Evolutionary conservation across 1,140 invertebrate species (phyloP), one percentile per base, ranked within the genome.

Genomic region (Copidosoma floridanum): DNA sequence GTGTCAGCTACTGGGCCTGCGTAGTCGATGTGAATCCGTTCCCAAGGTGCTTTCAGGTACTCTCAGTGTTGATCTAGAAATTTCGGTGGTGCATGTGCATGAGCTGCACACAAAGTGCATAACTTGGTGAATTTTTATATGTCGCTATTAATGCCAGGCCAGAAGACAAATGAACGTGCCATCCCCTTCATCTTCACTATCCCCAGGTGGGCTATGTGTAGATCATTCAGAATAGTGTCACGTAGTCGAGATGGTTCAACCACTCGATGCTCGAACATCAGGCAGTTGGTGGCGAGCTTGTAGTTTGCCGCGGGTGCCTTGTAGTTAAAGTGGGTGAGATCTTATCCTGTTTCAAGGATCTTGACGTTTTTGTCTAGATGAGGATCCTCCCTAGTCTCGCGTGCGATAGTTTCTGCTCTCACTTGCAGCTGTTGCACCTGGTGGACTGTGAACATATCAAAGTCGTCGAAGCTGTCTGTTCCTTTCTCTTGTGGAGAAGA

Each of bases 121-220:
- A 35, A 48, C 14, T 55, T 65, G 11, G 57, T 59, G 14, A 59
- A 37, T 14, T 29, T 2, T 37, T 71, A 65, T 16, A 84, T 82
- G 7, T 82, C 75, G 21, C 61, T 35, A 61, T 84, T 76, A 2
- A 85, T 75, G 2, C 68, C 63, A 14, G 75, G 76, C 77, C 79
- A 84, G 68, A 72, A 84, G 10, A 82, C 67, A 65, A 79, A 77
- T 35, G 61, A 69, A 23, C 78, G 56, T 16, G 82, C 81, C 10
- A 82, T 38, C 4, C 68, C 62, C 66, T 84, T 85, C 77, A 82
- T 83, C 59, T 74, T 73, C 2, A 77, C 74, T 10, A 83, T 75
- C 6, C 80, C 82, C n/a, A 70, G 54, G 65, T 83, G 82, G 21
- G 65, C 71, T 26, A 61, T 41, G 68, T 84, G 80, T 6, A 83